A percentile compares a stretch with the other conserved stretches of the same genome.
These are phyloP conservation scores for Tenualosa thibaudeaui DNA, from an alignment of 2,797 vertebrate species.

Conservation along the genomic window DNA sequence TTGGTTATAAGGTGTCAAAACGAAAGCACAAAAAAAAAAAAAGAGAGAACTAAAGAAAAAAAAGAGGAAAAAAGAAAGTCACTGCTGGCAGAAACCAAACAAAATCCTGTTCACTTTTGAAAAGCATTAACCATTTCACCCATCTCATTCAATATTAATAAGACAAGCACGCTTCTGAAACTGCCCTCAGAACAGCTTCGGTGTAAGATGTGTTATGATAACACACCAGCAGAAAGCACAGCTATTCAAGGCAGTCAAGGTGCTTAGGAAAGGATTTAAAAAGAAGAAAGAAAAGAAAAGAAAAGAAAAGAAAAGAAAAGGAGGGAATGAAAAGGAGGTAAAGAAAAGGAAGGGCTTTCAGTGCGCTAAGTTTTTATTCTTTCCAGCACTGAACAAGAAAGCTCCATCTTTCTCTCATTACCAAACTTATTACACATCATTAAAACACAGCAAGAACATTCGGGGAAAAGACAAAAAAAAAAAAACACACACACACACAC, in stretches of 20 bases:
- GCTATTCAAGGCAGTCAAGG: constrained; percentile 49
- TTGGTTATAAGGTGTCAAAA: constrained; percentile 58
- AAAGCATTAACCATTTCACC: constrained; percentile 72
- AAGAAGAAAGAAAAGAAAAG: background rate
- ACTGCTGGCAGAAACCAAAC: constrained; percentile 62
- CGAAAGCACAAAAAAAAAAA: constrained; percentile 50
- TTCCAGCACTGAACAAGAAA: constrained; percentile 40
- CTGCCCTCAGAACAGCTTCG: constrained; percentile 46
- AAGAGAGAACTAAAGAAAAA: constrained; percentile 26
- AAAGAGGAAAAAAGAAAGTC: background rate
- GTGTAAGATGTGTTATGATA: constrained; percentile 49
- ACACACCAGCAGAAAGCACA: constrained; percentile 51
- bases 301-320: no score
- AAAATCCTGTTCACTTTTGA: constrained; percentile 68
- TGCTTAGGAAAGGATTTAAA: constrained; percentile 47
- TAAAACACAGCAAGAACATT: constrained; percentile 76
- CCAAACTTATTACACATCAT: constrained; percentile 80
- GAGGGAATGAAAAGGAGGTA: background rate
- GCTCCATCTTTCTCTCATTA: constrained; percentile 74
- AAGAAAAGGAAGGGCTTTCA: constrained; percentile 33
- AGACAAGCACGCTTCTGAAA: constrained; percentile 67
- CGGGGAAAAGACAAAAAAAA: constrained; percentile 15
- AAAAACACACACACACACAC: constrained; percentile 4
- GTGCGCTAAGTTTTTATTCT: constrained; percentile 42
- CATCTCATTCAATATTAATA: constrained; percentile 68